Evolutionary conservation across 2,113 vertebrate genomes (phyloP), one percentile per base, ranked within the genome.

Genomic region (Oreamnos americanus): DNA sequence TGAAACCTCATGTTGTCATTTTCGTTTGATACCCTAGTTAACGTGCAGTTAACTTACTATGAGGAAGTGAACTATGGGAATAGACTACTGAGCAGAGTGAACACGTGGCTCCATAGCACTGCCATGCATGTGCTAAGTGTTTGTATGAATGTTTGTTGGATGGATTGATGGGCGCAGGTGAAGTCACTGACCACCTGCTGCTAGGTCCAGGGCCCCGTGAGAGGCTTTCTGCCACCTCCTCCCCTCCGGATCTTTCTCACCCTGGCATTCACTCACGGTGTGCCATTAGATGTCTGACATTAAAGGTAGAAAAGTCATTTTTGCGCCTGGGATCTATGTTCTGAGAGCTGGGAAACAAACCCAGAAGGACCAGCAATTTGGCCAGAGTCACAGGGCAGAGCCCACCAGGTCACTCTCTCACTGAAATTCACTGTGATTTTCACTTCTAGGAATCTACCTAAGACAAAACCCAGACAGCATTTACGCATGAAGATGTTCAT

Each of bases 81-180:
- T 2, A 8, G 12, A 26, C 26, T 6, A n/a, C 17, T 14, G 47
- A 64, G 13, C 64, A 39, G 47, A 87, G 84, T 30, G 25, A 28
- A 11, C 13, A 3, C 28, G 0, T 6, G 30, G 23, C 2, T 39
- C 12, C 7, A 0, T 12, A 14, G 8, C 2, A 2, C 30, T 17
- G 7, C 62, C 33, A 4, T 12, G 87, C 83, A 12, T 62, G 2
- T 11, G 23, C 87, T 76, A 64, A 92, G 47, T 58, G 23, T 83
- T 43, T 19, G 10, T 15, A 3, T 0, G 13, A 26, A 30, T 3
- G 23, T 30, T 33, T 30, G 6, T 4, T 36, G 58, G 51, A 13
- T 25, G 33, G 57, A 64, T 53, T 30, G 0, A 8, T 3, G 58
- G 71, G 3, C 30, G 51, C 26, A 87, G 36, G 12, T 58, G 81